These are phyloP conservation scores for Urocolius indicus DNA, from an alignment of 2,113 vertebrate species.

Conservation along the genomic window DNA sequence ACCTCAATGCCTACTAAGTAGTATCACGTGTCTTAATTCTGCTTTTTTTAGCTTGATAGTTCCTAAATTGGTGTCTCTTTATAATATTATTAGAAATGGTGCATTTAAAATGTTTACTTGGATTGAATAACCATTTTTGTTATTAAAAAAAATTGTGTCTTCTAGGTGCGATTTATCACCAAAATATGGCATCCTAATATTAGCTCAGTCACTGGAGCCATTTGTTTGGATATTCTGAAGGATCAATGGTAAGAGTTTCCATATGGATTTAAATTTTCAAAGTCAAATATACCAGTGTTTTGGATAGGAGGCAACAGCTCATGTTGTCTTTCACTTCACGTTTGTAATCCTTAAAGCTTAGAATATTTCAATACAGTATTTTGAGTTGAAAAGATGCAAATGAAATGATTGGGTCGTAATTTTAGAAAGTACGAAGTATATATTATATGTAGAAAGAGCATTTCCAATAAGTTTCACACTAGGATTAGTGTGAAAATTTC, in stretches of 20 bases:
- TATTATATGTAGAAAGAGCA: background rate
- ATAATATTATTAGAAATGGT: background rate
- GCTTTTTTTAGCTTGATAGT: background rate
- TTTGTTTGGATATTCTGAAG: conserved; percentile 99
- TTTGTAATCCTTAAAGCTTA: background rate
- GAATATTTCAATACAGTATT: background rate
- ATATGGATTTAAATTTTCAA: background rate
- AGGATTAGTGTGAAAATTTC: background rate
- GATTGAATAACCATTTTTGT: background rate
- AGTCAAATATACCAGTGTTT: background rate
- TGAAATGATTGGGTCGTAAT: background rate
- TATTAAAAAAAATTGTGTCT: conserved; percentile 63
- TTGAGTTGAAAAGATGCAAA: background rate
- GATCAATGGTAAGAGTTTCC: conserved; percentile 93
- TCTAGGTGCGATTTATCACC: conserved; percentile 97
- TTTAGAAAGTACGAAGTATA: background rate
- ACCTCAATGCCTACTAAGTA: background rate
- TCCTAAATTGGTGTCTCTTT: background rate
- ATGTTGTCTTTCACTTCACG: background rate
- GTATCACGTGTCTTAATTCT: background rate
- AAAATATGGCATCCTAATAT: conserved; percentile 99
- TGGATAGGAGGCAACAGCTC: background rate
- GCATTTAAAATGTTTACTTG: background rate
- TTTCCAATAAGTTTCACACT: background rate
- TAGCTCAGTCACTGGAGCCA: conserved; percentile 98